Conservation (phyloP, 2,888 invertebrate genomes). For the Strigamia crassipes region DNA sequence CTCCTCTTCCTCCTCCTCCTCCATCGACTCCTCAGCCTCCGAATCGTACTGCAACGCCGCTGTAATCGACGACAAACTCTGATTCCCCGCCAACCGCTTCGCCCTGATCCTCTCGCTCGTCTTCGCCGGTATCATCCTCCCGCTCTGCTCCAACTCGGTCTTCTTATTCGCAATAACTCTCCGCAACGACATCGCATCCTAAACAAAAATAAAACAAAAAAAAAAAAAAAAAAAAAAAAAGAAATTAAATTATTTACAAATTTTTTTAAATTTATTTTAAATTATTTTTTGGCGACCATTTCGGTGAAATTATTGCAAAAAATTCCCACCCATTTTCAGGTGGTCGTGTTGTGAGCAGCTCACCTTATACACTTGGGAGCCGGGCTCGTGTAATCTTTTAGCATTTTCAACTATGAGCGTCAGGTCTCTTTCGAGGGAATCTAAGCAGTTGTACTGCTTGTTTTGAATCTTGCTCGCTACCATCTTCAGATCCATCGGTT, state of each 20-base stretch:
- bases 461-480: constrained; percentile 90
- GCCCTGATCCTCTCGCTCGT: constrained; percentile 53
- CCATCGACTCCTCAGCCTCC: constrained; percentile 50
- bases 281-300: neutral
- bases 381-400: constrained; percentile 93
- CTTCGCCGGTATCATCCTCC: constrained; percentile 64
- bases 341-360: constrained; percentile 29
- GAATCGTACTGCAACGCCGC: constrained; percentile 64
- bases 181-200: constrained; percentile 84
- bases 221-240: neutral
- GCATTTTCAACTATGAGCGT: constrained; percentile 91
- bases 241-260: neutral
- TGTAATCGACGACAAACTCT: constrained; percentile 66
- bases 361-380: constrained; percentile 88
- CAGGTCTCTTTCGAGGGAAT: constrained; percentile 87
- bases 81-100: constrained; percentile 60
- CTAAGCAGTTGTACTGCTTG: constrained; percentile 75
- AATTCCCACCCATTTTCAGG: neutral
- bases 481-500: constrained; percentile 90
- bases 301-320: neutral
- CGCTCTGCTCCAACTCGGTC: constrained; percentile 73
- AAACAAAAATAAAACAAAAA: constrained; percentile 47
- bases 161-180: constrained; percentile 70
- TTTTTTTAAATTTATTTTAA: neutral
- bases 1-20: constrained; percentile 62